Evolutionary conservation across 2,797 vertebrate species (phyloP).

Genomic region (Lacerta viridis): DNA sequence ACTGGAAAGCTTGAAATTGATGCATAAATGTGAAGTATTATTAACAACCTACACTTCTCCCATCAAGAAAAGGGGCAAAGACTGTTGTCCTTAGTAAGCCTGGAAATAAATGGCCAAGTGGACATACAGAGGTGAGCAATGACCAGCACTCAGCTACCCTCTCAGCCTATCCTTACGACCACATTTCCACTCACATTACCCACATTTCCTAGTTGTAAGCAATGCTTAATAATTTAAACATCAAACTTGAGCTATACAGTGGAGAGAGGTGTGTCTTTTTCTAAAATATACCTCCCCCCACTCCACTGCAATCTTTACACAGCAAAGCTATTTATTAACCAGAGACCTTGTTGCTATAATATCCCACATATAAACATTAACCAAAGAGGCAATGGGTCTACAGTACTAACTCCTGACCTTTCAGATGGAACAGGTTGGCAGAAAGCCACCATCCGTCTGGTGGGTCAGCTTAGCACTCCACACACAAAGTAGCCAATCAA

Average conservation of each 20-base stretch:
- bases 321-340: slow-evolving; percentile 65
- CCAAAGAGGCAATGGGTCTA: slow-evolving; percentile 27
- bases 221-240: slow-evolving; percentile 21
- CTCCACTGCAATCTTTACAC: background rate
- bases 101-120: background rate
- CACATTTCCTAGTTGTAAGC: background rate
- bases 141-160: too few relatives aligned
- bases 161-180: background rate
- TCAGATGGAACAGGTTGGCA: slow-evolving; percentile 18
- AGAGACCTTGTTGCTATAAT: slow-evolving; percentile 41
- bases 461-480: background rate
- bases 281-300: slow-evolving; percentile 21
- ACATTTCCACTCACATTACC: background rate
- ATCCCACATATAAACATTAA: slow-evolving; percentile 64
- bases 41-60: background rate
- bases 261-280: background rate
- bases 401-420: slow-evolving; percentile 37
- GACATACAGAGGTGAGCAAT: background rate
- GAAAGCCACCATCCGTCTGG: background rate
- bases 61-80: background rate
- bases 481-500: background rate
- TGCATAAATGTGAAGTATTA: background rate
- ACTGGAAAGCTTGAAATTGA: background rate
- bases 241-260: slow-evolving; percentile 41
- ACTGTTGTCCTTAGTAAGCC: background rate